phyloP scores from a whole-genome alignment of 2,113 vertebrate genomes.

The Chloropsis cyanopogon region DNA sequence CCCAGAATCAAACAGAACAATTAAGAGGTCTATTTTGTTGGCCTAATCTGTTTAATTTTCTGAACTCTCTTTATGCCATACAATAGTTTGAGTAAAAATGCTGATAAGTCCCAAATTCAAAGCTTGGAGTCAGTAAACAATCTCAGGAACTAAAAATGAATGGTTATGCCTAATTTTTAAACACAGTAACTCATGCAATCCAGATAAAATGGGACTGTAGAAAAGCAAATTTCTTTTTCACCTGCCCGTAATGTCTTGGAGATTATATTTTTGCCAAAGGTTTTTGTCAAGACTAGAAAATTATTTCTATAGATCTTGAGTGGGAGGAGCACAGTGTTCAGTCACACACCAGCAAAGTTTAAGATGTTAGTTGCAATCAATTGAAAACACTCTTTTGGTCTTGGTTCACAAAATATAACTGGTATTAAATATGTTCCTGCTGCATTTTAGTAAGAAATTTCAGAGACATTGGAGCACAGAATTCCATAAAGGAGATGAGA shows the following conservation, averaged over 20 bases:
- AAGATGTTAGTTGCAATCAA: not conserved
- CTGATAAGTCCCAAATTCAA: not conserved
- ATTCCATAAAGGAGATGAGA: not conserved
- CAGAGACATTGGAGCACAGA: not conserved
- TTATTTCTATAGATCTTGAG: not conserved
- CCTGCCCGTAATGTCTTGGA: not conserved
- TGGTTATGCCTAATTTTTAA: not conserved
- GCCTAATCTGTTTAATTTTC: not conserved
- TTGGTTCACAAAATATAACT: not conserved
- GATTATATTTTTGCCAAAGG: not conserved
- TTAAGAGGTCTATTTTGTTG: not conserved
- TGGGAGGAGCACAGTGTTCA: not conserved
- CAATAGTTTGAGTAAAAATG: not conserved
- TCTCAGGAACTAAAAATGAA: not conserved
- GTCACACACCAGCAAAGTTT: not conserved
- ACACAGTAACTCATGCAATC: not conserved
- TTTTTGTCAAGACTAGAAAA: not conserved
- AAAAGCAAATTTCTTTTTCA: not conserved
- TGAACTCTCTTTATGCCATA: not conserved
- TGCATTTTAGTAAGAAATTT: not conserved
- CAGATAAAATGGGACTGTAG: not conserved
- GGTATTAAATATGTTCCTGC: not conserved
- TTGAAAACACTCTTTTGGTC: not conserved
- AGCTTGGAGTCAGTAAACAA: not conserved
- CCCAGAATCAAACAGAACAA: not conserved